Evolutionary conservation across 2,113 vertebrate genomes (phyloP), one percentile per base, ranked within the genome.

Genomic region (Nerophis lumbriciformis): DNA sequence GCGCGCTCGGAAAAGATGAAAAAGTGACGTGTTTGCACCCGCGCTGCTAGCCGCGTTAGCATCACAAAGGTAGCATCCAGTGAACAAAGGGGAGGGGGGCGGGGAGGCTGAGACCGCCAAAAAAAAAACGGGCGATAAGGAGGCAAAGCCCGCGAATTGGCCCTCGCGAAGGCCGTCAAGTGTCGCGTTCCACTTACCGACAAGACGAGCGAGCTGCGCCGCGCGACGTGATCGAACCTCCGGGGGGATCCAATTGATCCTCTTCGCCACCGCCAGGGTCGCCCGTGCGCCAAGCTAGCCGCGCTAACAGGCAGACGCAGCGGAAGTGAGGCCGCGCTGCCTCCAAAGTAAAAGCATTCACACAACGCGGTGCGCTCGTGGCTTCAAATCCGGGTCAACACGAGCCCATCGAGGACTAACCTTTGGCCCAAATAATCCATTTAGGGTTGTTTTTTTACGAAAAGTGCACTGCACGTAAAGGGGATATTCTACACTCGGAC

Each of bases 61-160:
- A 10, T 19, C 55, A 14, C 16, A 44, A 19, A 68, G 44, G 0
- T 9, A 1, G 38, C 0, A 53, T 54, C 44, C 64, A 35, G 52
- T 57, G 84, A 90, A 89, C 89, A 89, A 82, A 84, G 78, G 63
- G 68, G 60, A 70, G 70, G 28, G 55, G 52, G 81, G 67, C 57
- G 67, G 69, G 70, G n/a, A 50, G 54, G 82, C 67, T 60, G 67
- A 36, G 19, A 9, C 42, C 69, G 75, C 72, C 50, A 11, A 59
- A 63, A 19, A 19, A 1, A n/a, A n/a, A n/a, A n/a, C n/a, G n/a
- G 65, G 76, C 69, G 59, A 12, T 2, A 38, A 16, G 3, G 36
- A 16, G 8, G 59, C 44, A 53, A 49, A 5, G 60, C 16, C 6
- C 8, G 5, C 2, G 35, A 65, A 48, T 44, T 36, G 39, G 0